These are phyloP conservation scores for Eucidaris tribuloides DNA, from an alignment of 35 echinoderm and acorn worm genomes.

Conservation along the genomic window DNA sequence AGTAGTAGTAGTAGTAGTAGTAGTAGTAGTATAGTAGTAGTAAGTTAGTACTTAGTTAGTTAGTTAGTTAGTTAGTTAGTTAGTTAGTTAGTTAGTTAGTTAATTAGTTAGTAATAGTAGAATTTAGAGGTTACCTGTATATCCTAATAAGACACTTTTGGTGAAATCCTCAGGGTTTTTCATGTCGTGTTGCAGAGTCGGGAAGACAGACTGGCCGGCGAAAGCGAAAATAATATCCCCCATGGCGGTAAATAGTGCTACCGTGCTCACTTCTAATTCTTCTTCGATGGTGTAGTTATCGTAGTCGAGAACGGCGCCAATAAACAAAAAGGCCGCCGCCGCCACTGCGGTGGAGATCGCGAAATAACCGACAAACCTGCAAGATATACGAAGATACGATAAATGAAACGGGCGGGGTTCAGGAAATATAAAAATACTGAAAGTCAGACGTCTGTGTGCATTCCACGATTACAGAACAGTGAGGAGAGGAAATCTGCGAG, in stretches of 20 bases:
- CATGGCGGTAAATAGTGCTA: background rate
- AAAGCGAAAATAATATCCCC: slow-evolving; percentile 17
- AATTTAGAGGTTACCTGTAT: no score
- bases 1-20: no score
- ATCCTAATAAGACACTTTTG: background rate
- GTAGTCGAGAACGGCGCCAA: background rate
- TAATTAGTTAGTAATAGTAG: no score
- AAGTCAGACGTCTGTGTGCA: background rate
- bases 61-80: no score
- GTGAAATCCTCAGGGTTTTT: slow-evolving; percentile 25
- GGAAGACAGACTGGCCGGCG: slow-evolving; percentile 19
- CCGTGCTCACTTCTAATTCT: background rate
- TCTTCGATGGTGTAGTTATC: background rate
- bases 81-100: no score
- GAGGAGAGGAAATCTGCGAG: no score
- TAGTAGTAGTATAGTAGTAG: no score
- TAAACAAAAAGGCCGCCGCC: background rate
- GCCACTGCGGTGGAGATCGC: background rate
- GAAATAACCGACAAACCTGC: slow-evolving; percentile 13
- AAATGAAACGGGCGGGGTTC: background rate
- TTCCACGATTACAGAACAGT: no score
- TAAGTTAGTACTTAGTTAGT: no score
- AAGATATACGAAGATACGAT: background rate
- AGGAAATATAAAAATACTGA: background rate
- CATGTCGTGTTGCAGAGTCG: slow-evolving; percentile 42